phyloP scores from a whole-genome alignment of 2,888 invertebrate species.

The Desoria tigrina region DNA sequence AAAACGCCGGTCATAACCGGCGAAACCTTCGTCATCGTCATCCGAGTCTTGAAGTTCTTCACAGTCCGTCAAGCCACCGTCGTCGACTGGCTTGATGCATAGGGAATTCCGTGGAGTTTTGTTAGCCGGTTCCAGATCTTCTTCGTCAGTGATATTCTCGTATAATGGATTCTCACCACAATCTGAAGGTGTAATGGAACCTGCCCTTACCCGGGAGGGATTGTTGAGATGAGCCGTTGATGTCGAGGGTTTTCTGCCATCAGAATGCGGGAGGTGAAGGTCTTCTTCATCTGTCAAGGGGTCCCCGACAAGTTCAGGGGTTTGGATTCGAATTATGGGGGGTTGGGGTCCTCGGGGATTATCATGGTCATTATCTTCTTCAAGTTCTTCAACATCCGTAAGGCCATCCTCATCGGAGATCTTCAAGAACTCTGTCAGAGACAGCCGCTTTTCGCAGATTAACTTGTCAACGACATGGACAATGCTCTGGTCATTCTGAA shows the following conservation, averaged over 20 bases:
- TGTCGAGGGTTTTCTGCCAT: background rate
- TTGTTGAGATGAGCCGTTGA: background rate
- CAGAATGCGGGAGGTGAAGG: conserved; percentile 13
- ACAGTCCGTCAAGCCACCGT: conserved; percentile 52
- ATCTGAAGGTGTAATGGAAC: conserved; percentile 48
- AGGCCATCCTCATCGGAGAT: conserved; percentile 58
- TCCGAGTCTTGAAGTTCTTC: conserved; percentile 56
- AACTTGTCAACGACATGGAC: conserved; percentile 8
- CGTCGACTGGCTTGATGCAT: background rate
- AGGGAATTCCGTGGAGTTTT: background rate
- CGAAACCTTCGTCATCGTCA: conserved; percentile 55
- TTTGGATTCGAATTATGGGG: conserved; percentile 3
- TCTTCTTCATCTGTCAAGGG: conserved; percentile 47
- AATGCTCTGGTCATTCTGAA: background rate
- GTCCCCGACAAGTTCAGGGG: conserved; percentile 37
- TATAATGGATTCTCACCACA: conserved; percentile 44
- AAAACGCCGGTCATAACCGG: background rate
- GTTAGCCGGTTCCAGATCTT: conserved; percentile 37
- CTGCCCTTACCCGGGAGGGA: conserved; percentile 1
- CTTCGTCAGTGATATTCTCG: conserved; percentile 50
- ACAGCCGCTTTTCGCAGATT: conserved; percentile 2
- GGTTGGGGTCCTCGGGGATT: conserved; percentile 15
- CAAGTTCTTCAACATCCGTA: conserved; percentile 60
- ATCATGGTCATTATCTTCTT: conserved; percentile 56
- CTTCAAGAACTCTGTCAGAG: conserved; percentile 13